A percentile compares a stretch with the other conserved stretches of the same genome.
phyloP scores from a whole-genome alignment of 2,888 invertebrate genomes.

The Athalia circularis region DNA sequence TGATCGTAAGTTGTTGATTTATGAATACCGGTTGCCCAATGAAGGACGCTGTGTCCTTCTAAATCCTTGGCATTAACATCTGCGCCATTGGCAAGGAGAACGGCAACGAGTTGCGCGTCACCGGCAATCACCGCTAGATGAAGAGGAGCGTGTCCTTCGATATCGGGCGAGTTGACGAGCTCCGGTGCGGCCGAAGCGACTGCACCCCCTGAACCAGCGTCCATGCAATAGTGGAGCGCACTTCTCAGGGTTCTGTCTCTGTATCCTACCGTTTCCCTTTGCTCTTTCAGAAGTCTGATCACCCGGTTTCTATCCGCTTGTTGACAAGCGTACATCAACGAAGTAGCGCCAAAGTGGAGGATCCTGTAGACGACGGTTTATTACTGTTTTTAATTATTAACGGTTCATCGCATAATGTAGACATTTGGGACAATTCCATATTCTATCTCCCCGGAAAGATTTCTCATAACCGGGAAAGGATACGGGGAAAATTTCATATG shows the following conservation, averaged over 20 bases:
- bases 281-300: slow-evolving; percentile 82
- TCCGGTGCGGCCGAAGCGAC: slow-evolving; percentile 91
- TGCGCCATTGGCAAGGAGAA: slow-evolving; percentile 90
- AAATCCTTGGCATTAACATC: slow-evolving; percentile 93
- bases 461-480: too few relatives aligned
- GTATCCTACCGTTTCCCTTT: slow-evolving; percentile 80
- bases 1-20: background rate
- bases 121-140: slow-evolving; percentile 97
- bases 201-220: slow-evolving; percentile 77
- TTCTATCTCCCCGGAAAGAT: too few relatives aligned
- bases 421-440: too few relatives aligned
- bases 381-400: background rate
- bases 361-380: slow-evolving; percentile 61
- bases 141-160: slow-evolving; percentile 96
- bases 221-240: slow-evolving; percentile 95
- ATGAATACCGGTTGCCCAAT: slow-evolving; percentile 95
- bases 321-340: slow-evolving; percentile 94
- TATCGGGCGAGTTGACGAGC: slow-evolving; percentile 89
- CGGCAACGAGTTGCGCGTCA: slow-evolving; percentile 89
- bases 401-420: too few relatives aligned
- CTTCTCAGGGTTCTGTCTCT: slow-evolving; percentile 90
- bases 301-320: slow-evolving; percentile 89
- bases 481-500: too few relatives aligned
- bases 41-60: slow-evolving; percentile 96
- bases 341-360: slow-evolving; percentile 81